phyloP scores from a whole-genome alignment of 2,888 invertebrate genomes.

The Noctua janthina region DNA sequence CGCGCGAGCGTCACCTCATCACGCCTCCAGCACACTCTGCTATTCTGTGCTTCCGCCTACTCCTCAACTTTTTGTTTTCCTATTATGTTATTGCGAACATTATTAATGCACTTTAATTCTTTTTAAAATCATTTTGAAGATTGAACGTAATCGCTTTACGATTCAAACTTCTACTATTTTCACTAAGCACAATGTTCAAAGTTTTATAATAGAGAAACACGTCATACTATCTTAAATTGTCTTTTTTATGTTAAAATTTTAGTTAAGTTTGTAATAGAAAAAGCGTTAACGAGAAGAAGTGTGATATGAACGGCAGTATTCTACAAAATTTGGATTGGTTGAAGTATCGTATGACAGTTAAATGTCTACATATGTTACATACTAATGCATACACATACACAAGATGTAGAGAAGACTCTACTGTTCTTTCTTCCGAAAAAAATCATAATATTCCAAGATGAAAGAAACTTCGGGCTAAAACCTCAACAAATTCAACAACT shows the following conservation, averaged over 20 bases:
- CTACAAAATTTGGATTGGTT: conserved; percentile 13
- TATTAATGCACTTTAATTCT: conserved; percentile 66
- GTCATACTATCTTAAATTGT: conserved; percentile 27
- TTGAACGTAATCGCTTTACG: conserved; percentile 22
- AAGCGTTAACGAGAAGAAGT: conserved; percentile 39
- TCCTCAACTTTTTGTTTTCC: conserved; percentile 65
- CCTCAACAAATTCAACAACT: neutral
- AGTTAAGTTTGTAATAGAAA: conserved; percentile 4
- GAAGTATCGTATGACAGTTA: conserved; percentile 3
- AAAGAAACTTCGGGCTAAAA: neutral
- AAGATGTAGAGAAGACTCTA: neutral
- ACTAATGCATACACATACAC: neutral
- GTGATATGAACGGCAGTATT: conserved; percentile 58
- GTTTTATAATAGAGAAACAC: conserved; percentile 23
- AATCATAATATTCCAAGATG: neutral
- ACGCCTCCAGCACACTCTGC: conserved; percentile 73
- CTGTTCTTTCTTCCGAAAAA: neutral
- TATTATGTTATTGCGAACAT: conserved; percentile 72
- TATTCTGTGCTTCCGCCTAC: conserved; percentile 69
- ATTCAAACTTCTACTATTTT: conserved; percentile 25
- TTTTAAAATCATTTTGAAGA: conserved; percentile 64
- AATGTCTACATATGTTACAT: neutral
- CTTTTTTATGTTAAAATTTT: conserved; percentile 14
- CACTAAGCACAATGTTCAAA: conserved; percentile 41
- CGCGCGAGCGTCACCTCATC: conserved; percentile 88